Percentiles rank a stretch among this genome's conserved stretches.
phyloP scores from a whole-genome alignment of 2,797 vertebrate species.

The Sternarchorhynchus goeldii region DNA sequence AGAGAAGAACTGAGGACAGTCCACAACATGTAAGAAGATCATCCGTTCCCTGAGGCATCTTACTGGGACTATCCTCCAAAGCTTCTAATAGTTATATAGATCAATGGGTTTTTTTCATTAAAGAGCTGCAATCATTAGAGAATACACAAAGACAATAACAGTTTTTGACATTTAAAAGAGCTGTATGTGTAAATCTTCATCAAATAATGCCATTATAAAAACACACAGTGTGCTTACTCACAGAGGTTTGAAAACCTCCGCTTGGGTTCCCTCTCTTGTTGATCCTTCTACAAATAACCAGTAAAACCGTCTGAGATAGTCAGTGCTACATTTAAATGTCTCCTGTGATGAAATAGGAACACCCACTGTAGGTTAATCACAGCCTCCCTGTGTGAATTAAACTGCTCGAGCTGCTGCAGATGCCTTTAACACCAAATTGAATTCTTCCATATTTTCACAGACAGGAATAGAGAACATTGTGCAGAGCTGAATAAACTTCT shows the following conservation, averaged over 20 bases:
- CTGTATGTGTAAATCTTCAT: not conserved
- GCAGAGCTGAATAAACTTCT: not conserved
- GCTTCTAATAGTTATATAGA: too few relatives aligned
- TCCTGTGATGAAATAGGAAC: slow-evolving; percentile 8
- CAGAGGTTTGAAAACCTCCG: not conserved
- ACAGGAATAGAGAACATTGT: not conserved
- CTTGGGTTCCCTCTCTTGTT: not conserved
- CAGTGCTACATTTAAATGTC: slow-evolving; percentile 18
- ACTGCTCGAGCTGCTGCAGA: not conserved
- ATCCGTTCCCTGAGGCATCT: too few relatives aligned
- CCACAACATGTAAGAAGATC: not conserved
- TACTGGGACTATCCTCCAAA: too few relatives aligned
- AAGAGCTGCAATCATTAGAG: too few relatives aligned
- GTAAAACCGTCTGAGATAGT: not conserved
- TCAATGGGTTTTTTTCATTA: too few relatives aligned
- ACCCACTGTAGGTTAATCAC: slow-evolving; percentile 22
- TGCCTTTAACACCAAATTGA: not conserved
- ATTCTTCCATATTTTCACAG: not conserved
- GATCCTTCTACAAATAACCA: not conserved
- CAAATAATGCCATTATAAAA: not conserved
- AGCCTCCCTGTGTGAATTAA: not conserved
- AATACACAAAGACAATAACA: too few relatives aligned
- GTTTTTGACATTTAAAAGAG: too few relatives aligned
- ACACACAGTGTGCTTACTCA: slow-evolving; percentile 11
- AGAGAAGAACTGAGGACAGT: slow-evolving; percentile 6